These are phyloP conservation scores for Chaetura pelagica DNA, from an alignment of 2,113 vertebrate genomes.

Conservation along the genomic window DNA sequence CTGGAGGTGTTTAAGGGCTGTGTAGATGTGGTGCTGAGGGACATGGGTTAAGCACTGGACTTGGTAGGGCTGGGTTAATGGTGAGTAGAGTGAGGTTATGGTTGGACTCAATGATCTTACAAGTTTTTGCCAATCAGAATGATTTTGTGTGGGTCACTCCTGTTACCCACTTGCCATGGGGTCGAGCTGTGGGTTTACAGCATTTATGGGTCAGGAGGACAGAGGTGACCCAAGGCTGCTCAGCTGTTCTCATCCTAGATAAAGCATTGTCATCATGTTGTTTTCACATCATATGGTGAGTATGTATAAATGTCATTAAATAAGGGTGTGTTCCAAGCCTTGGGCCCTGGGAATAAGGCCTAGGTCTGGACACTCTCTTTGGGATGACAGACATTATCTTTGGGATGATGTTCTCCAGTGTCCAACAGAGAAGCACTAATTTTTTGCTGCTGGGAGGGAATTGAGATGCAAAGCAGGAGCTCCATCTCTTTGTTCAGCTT, in stretches of 20 bases:
- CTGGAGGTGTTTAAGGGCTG: too few relatives aligned
- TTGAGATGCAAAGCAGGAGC: background rate
- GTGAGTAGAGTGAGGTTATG: too few relatives aligned
- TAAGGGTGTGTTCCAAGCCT: background rate
- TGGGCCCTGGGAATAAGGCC: background rate
- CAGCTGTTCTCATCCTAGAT: background rate
- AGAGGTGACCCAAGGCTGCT: background rate
- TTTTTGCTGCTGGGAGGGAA: background rate
- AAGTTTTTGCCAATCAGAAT: too few relatives aligned
- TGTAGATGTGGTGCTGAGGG: too few relatives aligned
- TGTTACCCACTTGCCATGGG: accelerated
- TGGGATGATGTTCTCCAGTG: background rate
- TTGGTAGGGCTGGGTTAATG: too few relatives aligned
- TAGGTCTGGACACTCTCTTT: background rate
- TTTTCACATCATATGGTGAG: background rate
- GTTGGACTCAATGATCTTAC: too few relatives aligned
- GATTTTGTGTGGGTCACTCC: background rate
- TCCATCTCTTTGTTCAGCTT: background rate
- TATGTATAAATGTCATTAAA: background rate
- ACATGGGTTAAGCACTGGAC: too few relatives aligned
- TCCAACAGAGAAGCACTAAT: background rate
- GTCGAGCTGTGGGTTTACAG: too few relatives aligned
- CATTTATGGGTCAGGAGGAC: background rate
- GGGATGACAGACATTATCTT: background rate
- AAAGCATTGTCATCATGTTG: accelerated